These are phyloP conservation scores for Physeter macrocephalus DNA, from an alignment of 2,113 vertebrate genomes.

Conservation along the genomic window DNA sequence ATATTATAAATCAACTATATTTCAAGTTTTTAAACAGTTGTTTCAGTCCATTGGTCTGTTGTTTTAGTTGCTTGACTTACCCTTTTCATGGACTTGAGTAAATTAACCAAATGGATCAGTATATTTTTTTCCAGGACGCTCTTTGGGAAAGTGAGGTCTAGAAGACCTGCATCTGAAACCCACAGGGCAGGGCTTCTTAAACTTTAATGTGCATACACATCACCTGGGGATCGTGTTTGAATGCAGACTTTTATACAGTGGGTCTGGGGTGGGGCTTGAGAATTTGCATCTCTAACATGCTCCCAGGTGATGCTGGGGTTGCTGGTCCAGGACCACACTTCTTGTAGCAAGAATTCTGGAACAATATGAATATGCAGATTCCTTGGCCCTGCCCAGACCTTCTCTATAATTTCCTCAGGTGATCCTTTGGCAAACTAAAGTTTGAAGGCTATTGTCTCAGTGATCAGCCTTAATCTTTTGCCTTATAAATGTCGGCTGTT, in stretches of 20 bases:
- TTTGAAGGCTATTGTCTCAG: background rate
- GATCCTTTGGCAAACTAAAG: background rate
- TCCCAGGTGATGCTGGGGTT: background rate
- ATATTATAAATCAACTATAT: too few species aligned
- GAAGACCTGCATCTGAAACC: background rate
- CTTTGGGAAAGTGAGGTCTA: background rate
- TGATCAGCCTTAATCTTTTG: background rate
- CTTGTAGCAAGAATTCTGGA: background rate
- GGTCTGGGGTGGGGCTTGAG: background rate
- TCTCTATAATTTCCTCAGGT: background rate
- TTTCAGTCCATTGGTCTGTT: background rate
- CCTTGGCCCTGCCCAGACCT: background rate
- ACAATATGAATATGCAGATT: background rate
- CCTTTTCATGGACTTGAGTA: background rate
- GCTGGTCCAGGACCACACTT: background rate
- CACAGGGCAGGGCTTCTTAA: too few species aligned
- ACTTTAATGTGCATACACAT: background rate
- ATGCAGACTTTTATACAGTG: background rate
- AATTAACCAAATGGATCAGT: background rate
- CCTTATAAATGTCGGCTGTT: background rate
- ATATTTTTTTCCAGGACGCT: background rate
- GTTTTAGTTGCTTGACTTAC: background rate
- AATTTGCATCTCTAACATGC: background rate
- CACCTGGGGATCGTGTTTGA: background rate
- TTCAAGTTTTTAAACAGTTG: too few species aligned